Evolutionary conservation across 2,888 invertebrate genomes (phyloP).

Genomic region (Cosmopolites sordidus): DNA sequence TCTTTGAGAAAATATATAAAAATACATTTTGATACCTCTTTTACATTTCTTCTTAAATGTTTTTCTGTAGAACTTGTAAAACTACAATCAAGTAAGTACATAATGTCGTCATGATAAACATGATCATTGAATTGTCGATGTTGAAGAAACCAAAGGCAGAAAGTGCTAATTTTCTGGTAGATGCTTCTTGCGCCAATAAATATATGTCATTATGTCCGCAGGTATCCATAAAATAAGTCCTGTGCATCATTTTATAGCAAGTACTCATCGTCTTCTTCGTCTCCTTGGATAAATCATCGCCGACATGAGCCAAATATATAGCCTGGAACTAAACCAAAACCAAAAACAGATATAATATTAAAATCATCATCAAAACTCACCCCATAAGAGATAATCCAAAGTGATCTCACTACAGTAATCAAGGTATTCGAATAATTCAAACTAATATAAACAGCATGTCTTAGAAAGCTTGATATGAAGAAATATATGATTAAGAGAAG

Average conservation of each 20-base stretch:
- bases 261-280: constrained; percentile 14
- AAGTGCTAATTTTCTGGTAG: constrained; percentile 7
- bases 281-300: constrained; percentile 15
- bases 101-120: constrained; percentile 22
- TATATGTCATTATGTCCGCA: not conserved
- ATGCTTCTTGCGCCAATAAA: constrained; percentile 19
- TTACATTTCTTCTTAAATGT: not conserved
- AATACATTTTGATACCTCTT: no score
- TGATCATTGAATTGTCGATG: constrained; percentile 23
- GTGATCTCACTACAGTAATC: constrained; percentile 3
- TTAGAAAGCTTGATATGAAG: constrained; percentile 18
- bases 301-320: constrained; percentile 17
- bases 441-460: constrained; percentile 19
- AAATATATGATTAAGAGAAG: constrained; percentile 15
- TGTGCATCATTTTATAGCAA: constrained; percentile 16
- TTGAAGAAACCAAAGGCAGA: constrained; percentile 23
- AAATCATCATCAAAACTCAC: no score
- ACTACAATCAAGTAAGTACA: constrained; percentile 25
- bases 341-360: no score
- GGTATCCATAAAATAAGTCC: not conserved
- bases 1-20: no score
- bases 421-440: not conserved
- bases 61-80: constrained; percentile 13
- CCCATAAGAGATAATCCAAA: constrained; percentile 18
- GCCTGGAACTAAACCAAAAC: constrained; percentile 18